phyloP scores from a whole-genome alignment of 2,888 invertebrate species.

The Drosophila pegasa region DNA sequence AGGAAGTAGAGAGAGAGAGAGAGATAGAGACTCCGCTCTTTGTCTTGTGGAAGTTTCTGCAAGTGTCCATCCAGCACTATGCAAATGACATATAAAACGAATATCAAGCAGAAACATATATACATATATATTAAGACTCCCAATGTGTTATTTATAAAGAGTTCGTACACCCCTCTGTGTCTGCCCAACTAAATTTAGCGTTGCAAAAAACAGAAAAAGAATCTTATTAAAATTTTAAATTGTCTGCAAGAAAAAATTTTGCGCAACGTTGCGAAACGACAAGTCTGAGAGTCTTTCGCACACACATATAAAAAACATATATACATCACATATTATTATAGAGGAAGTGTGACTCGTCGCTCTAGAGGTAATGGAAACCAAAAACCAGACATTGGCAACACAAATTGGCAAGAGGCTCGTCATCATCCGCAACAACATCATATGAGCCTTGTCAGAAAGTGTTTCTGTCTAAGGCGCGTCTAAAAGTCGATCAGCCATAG shows the following conservation, averaged over 20 bases:
- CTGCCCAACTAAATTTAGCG: conserved; percentile 67
- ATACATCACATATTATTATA: background rate
- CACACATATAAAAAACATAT: too few species aligned
- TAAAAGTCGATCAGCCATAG: conserved; percentile 41
- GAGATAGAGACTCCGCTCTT: background rate
- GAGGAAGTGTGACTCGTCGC: conserved; percentile 23
- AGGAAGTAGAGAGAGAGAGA: background rate
- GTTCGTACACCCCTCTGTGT: conserved; percentile 6
- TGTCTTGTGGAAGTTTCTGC: conserved; percentile 3
- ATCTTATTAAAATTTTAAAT: conserved; percentile 75
- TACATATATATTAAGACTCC: conserved; percentile 28
- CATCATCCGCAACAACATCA: conserved; percentile 22
- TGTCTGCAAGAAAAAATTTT: conserved; percentile 71
- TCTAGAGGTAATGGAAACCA: conserved; percentile 68
- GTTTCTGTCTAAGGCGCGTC: conserved; percentile 71
- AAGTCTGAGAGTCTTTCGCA: background rate
- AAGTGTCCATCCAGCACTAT: conserved; percentile 67
- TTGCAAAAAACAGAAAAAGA: conserved; percentile 39
- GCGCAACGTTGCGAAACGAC: conserved; percentile 65
- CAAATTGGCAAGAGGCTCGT: conserved; percentile 44
- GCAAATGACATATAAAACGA: conserved; percentile 15
- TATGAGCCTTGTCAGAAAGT: conserved; percentile 66
- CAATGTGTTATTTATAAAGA: conserved; percentile 59
- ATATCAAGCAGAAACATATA: background rate
- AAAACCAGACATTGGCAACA: conserved; percentile 58